Conservation (phyloP, 2,113 vertebrate genomes). For the Alosa alosa region DNA sequence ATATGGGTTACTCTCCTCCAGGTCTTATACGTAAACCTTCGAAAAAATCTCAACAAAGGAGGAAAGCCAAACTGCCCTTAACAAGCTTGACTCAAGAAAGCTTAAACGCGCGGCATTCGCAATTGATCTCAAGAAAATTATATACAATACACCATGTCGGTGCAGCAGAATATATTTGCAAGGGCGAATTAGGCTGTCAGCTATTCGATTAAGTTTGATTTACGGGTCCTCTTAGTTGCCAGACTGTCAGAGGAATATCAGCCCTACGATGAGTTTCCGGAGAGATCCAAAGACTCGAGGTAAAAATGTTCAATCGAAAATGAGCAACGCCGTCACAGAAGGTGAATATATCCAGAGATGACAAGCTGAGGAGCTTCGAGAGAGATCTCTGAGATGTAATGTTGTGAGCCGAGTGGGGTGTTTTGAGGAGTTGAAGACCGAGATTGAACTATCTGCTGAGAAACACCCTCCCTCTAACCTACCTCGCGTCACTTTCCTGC, state of each 20-base stretch:
- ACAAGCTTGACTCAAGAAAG: not conserved
- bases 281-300: not conserved
- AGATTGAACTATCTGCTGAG: slow-evolving; percentile 71
- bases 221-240: not conserved
- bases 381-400: slow-evolving; percentile 60
- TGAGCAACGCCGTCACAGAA: not conserved
- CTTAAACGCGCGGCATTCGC: not conserved
- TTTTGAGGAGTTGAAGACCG: slow-evolving; percentile 68
- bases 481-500: slow-evolving; percentile 61
- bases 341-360: slow-evolving; percentile 40
- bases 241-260: not conserved
- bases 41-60: slow-evolving; percentile 4
- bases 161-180: not conserved
- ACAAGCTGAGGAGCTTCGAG: slow-evolving; percentile 24
- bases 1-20: not conserved
- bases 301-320: slow-evolving; percentile 13
- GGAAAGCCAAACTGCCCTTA: not conserved
- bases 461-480: slow-evolving; percentile 52
- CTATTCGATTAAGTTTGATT: slow-evolving; percentile 22
- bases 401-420: slow-evolving; percentile 67
- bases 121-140: not conserved
- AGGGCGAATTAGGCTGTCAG: slow-evolving; percentile 11
- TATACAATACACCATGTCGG: not conserved
- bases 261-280: slow-evolving; percentile 20
- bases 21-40: not conserved